Evolutionary conservation across 2,797 vertebrate species (phyloP).

Genomic region (Macropodus opercularis): DNA sequence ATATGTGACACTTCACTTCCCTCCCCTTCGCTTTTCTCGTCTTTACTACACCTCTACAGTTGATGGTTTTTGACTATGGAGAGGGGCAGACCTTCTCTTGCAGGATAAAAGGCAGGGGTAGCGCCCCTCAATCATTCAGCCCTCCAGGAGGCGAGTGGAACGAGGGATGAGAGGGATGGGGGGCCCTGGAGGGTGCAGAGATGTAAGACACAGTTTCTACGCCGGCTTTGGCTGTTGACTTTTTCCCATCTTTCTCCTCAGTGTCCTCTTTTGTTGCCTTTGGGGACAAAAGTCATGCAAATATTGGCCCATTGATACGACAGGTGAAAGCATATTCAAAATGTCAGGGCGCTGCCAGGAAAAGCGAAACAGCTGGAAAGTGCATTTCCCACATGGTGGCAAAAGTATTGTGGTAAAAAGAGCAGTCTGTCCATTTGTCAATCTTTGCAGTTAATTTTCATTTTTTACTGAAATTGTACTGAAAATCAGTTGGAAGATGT

Average conservation of each 20-base stretch:
- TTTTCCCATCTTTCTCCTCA: constrained; percentile 51
- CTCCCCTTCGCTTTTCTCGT: constrained; percentile 62
- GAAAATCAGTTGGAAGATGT: constrained; percentile 11
- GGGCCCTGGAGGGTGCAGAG: constrained; percentile 76
- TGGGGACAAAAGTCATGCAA: constrained; percentile 81
- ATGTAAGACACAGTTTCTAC: constrained; percentile 81
- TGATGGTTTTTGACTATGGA: constrained; percentile 69
- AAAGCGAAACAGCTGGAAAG: constrained; percentile 66
- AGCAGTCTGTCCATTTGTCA: constrained; percentile 19
- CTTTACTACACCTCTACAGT: constrained; percentile 67
- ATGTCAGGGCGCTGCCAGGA: constrained; percentile 72
- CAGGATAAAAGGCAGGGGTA: constrained; percentile 84
- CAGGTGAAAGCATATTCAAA: constrained; percentile 72
- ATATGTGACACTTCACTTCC: constrained; percentile 70
- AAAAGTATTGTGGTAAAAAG: constrained; percentile 20
- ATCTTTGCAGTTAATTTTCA: constrained; percentile 9
- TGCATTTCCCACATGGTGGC: constrained; percentile 37
- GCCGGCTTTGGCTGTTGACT: constrained; percentile 75
- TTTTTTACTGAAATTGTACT: constrained; percentile 8
- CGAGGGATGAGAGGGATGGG: constrained; percentile 73
- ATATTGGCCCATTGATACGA: constrained; percentile 75
- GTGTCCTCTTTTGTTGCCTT: constrained; percentile 70
- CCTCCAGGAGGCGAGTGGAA: constrained; percentile 81
- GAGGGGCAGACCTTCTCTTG: constrained; percentile 69
- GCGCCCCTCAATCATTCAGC: constrained; percentile 78